These are phyloP conservation scores for Chloroclystis v-ata DNA, from an alignment of 2,888 invertebrate species.

Conservation along the genomic window DNA sequence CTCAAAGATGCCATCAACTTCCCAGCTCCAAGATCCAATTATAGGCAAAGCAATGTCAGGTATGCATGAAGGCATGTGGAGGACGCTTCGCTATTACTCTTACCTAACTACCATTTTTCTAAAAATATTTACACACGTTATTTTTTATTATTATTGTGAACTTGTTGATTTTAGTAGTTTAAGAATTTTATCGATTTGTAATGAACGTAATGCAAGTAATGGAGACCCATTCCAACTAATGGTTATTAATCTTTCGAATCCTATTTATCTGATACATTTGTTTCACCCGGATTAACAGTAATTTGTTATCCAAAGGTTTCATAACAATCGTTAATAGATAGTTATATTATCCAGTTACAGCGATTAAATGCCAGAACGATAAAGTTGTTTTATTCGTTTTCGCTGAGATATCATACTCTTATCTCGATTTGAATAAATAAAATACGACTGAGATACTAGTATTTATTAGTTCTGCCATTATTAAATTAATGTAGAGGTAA, in stretches of 20 bases:
- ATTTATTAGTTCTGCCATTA: neutral
- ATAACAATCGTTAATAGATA: constrained; percentile 21
- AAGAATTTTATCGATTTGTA: neutral
- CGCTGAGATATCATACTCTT: constrained; percentile 1
- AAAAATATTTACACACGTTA: no score
- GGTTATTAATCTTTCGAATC: constrained; percentile 26
- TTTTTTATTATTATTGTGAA: no score
- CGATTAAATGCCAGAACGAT: constrained; percentile 3
- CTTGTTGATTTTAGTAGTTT: no score
- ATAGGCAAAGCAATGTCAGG: no score
- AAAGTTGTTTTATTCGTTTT: constrained; percentile 3
- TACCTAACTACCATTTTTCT: no score
- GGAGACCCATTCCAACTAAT: neutral
- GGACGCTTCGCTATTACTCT: no score
- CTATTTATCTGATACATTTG: constrained; percentile 31
- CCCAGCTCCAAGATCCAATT: no score
- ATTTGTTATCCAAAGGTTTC: constrained; percentile 27
- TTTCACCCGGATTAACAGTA: constrained; percentile 23
- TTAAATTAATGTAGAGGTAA: neutral
- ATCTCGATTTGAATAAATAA: neutral
- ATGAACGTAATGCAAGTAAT: constrained; percentile 8
- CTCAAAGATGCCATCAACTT: no score
- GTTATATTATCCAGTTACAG: constrained; percentile 4
- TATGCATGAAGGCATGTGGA: no score
- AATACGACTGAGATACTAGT: neutral